Evolutionary conservation across 2,888 invertebrate genomes (phyloP).

Genomic region (Podabrus alpinus): DNA sequence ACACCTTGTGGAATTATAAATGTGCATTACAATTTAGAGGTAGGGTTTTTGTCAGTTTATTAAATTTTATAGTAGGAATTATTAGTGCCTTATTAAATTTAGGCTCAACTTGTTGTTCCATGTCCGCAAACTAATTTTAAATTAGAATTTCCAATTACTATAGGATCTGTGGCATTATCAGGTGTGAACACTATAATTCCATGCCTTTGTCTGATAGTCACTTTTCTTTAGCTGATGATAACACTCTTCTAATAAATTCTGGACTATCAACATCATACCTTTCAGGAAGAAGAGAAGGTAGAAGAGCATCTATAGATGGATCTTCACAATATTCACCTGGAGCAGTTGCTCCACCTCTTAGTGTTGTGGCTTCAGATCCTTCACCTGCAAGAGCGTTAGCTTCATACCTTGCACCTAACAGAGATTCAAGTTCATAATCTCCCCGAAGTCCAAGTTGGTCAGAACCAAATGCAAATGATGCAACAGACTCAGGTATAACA

Average conservation of each 20-base stretch:
- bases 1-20: slow-evolving; percentile 5
- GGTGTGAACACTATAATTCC: background rate
- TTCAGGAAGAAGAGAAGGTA: background rate
- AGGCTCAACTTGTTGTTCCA: slow-evolving; percentile 7
- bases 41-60: background rate
- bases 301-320: background rate
- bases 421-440: too few relatives aligned
- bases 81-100: background rate
- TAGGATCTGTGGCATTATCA: too few relatives aligned
- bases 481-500: too few relatives aligned
- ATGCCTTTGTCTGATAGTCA: background rate
- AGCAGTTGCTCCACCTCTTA: background rate
- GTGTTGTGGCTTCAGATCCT: background rate
- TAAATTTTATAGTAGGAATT: background rate
- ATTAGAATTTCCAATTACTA: background rate
- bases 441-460: too few relatives aligned
- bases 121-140: background rate
- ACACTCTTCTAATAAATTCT: too few relatives aligned
- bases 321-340: background rate
- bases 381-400: background rate
- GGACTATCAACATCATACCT: too few relatives aligned
- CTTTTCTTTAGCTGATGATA: background rate
- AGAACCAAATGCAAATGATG: too few relatives aligned
- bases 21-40: slow-evolving; percentile 5
- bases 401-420: too few relatives aligned